Evolutionary conservation across 2,113 vertebrate genomes (phyloP).

Genomic region (Apistogramma diplotaenia): DNA sequence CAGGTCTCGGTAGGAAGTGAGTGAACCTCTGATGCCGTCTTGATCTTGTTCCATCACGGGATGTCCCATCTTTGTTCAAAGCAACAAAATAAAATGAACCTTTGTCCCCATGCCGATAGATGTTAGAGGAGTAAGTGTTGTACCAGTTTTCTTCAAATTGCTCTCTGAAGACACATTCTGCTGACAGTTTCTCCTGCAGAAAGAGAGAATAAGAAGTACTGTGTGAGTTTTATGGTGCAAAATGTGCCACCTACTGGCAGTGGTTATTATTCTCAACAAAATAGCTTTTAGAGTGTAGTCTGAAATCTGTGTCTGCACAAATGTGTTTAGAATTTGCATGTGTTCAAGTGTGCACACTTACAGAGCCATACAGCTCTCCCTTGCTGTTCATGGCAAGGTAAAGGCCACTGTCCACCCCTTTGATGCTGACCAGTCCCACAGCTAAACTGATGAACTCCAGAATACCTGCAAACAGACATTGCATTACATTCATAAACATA

Average conservation of each 20-base stretch:
- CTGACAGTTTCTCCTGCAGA: slow-evolving; percentile 90
- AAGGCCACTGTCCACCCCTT: slow-evolving; percentile 96
- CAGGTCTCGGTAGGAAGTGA: slow-evolving; percentile 97
- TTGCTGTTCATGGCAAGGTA: slow-evolving; percentile 97
- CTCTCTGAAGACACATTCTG: slow-evolving; percentile 95
- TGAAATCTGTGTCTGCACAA: background rate
- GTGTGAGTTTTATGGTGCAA: background rate
- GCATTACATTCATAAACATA: background rate
- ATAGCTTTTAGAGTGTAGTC: background rate
- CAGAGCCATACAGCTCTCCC: slow-evolving; percentile 93
- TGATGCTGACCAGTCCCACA: slow-evolving; percentile 97
- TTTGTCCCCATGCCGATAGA: slow-evolving; percentile 94
- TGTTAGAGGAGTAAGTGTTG: slow-evolving; percentile 98
- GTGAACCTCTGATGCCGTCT: slow-evolving; percentile 98
- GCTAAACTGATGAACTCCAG: slow-evolving; percentile 99
- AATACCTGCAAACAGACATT: slow-evolving; percentile 82
- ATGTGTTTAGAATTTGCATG: background rate
- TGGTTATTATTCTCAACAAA: background rate
- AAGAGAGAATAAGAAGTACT: background rate
- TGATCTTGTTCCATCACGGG: slow-evolving; percentile 92
- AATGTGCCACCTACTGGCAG: slow-evolving; percentile 26
- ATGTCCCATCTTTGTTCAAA: slow-evolving; percentile 95
- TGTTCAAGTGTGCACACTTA: slow-evolving; percentile 75
- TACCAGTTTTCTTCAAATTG: slow-evolving; percentile 99
- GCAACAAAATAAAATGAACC: slow-evolving; percentile 94